Base-by-base conservation (phyloP, 1,140 invertebrate species). In the Pemphigus obesinymphae region DNA sequence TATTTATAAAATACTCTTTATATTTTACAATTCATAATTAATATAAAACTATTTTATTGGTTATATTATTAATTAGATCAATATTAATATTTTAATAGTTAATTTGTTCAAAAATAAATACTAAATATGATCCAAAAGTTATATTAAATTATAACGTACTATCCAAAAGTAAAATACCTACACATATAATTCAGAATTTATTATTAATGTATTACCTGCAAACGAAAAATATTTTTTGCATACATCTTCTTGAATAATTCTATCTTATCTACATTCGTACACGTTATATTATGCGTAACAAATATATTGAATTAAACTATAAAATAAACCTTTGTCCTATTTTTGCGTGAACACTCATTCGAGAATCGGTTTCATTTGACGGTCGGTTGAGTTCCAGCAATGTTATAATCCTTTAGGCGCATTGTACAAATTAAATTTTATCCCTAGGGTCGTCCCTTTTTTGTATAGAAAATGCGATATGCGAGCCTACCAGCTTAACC, bases 341-440 rank as follows among this genome's bases (percentile, higher is more conserved):
- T 61, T 80, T 23, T 40, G 8, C 53, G 23, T 61, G 76, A 63
- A 80, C 76, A 61, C 53, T 80, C 37, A 3, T 61, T 80, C 53
- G 53, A 61, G 17, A 80, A 80, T 80, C 76, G 37, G 53, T 80
- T 80, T 80, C 55, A 80, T 80, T 58, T 80, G n/a, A 80, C 76
- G 53, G 76, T 61, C 53, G 55, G 76, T 80, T 80, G 76, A 61
- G 53, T 43, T 29, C 37, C 13, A 80, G 53, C 26, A 80, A 80
- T 80, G 76, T 80, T 80, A 80, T 78, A 78, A 78, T 78, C 73
- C 50, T 78, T 78, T 58, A 78, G 73, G 15, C 34, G 73, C 73
- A 58, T 58, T 40, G 31, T 55, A 58, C 50, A 78, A 78, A 78
- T 78, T 78, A 78, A 78, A 78, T 78, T 78, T 58, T 58, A 58